Conservation (phyloP, 35 echinoderm and acorn worm genomes). For the Patiria miniata region DNA sequence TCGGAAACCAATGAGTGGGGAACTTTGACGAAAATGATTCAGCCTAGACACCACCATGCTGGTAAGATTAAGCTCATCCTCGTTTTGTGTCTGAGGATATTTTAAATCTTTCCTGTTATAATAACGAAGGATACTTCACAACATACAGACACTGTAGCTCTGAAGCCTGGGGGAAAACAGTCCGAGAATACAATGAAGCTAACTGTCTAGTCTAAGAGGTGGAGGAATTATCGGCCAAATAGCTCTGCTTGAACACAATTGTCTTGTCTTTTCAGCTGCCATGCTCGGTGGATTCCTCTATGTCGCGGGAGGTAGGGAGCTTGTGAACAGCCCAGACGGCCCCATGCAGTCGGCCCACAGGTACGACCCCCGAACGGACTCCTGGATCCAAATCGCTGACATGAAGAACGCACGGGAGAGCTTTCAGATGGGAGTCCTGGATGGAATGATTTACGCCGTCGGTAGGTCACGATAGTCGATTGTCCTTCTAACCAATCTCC, state of each 20-base stretch:
- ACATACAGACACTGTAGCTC: background rate
- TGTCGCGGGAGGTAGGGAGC: constrained; percentile 68
- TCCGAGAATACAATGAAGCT: no score
- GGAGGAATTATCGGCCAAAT: no score
- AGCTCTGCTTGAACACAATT: no score
- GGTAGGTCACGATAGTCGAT: constrained; percentile 46
- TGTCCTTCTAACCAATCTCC: background rate
- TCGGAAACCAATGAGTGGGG: constrained; percentile 55
- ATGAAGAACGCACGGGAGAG: constrained; percentile 80
- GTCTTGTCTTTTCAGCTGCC: constrained; percentile 48
- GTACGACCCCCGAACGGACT: constrained; percentile 86
- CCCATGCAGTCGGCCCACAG: constrained; percentile 64
- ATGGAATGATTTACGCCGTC: constrained; percentile 85
- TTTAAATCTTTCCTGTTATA: background rate
- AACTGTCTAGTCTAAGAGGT: no score
- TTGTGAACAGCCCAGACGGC: constrained; percentile 33
- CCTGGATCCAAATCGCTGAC: constrained; percentile 85
- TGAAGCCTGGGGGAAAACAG: no score
- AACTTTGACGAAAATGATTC: constrained; percentile 65
- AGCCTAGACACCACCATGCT: constrained; percentile 90
- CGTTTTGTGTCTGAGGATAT: background rate
- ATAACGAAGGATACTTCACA: background rate
- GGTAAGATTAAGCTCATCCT: no score
- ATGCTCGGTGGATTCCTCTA: constrained; percentile 87
- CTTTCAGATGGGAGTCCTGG: constrained; percentile 86